phyloP scores from a whole-genome alignment of 2,888 invertebrate species.

The Dioctria linearis region DNA sequence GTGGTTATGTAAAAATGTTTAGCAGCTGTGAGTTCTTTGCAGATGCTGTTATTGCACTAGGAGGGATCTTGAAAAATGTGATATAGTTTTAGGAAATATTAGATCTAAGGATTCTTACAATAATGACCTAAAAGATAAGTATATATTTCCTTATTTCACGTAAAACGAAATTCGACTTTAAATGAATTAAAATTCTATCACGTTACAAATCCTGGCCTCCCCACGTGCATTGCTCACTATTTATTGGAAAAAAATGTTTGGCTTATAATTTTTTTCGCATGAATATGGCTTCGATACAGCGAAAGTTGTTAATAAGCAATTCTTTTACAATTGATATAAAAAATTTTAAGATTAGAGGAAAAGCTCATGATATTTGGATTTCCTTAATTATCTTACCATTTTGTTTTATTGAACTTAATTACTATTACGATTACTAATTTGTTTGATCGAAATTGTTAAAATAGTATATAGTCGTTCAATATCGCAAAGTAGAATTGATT shows the following conservation, averaged over 20 bases:
- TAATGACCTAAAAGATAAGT: not conserved
- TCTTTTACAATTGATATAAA: not conserved
- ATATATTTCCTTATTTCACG: not conserved
- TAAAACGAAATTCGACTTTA: no score
- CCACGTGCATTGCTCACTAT: constrained; percentile 1
- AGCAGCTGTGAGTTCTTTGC: not conserved
- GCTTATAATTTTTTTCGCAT: accelerated
- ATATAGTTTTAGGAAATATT: not conserved
- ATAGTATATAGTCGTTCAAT: not conserved
- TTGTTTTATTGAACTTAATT: not conserved
- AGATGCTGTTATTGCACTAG: not conserved
- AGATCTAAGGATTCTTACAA: not conserved
- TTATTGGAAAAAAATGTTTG: not conserved
- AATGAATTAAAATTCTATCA: no score
- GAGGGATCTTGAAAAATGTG: not conserved
- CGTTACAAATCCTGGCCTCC: no score
- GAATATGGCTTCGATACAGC: accelerated
- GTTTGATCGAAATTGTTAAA: not conserved
- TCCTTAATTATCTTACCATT: not conserved
- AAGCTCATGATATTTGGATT: not conserved
- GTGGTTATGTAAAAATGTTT: not conserved
- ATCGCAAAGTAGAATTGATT: not conserved
- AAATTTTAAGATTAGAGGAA: not conserved
- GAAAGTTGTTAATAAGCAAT: not conserved
- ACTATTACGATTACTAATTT: not conserved